phyloP scores from a whole-genome alignment of 2,797 vertebrate species.

The Pagetopsis macropterus region DNA sequence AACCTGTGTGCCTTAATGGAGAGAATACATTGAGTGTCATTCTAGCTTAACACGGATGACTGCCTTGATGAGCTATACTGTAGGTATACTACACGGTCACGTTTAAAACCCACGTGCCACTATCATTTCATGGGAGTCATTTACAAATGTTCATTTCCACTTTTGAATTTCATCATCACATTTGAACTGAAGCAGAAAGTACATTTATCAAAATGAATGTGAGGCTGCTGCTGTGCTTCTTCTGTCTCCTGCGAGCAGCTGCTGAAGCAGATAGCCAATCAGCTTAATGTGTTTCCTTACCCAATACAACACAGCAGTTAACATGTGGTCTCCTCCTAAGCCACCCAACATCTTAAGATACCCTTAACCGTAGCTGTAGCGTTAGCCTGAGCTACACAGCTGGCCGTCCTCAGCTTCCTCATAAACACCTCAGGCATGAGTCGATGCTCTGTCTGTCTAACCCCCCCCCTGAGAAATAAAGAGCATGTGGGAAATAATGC shows the following conservation, averaged over 20 bases:
- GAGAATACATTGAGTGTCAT: slow-evolving; percentile 74
- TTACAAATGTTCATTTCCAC: slow-evolving; percentile 44
- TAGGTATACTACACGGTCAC: slow-evolving; percentile 42
- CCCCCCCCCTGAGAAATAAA: slow-evolving; percentile 43
- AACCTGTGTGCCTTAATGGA: slow-evolving; percentile 48
- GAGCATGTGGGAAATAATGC: slow-evolving; percentile 51
- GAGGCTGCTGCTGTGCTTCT: neutral
- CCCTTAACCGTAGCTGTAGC: slow-evolving; percentile 35
- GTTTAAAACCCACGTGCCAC: slow-evolving; percentile 37
- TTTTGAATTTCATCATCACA: slow-evolving; percentile 39
- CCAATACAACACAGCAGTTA: slow-evolving; percentile 28
- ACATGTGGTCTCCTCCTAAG: slow-evolving; percentile 28
- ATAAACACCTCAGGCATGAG: slow-evolving; percentile 53
- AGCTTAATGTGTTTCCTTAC: slow-evolving; percentile 13
- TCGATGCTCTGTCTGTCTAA: slow-evolving; percentile 33
- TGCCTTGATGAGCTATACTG: slow-evolving; percentile 64
- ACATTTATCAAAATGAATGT: slow-evolving; percentile 31
- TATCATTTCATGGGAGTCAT: slow-evolving; percentile 45
- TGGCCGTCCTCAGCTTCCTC: slow-evolving; percentile 26
- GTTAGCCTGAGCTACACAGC: slow-evolving; percentile 43
- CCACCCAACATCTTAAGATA: slow-evolving; percentile 26
- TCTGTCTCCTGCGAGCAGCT: slow-evolving; percentile 14
- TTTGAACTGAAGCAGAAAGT: slow-evolving; percentile 35
- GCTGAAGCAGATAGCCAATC: slow-evolving; percentile 20
- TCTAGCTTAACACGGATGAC: slow-evolving; percentile 57